These are phyloP conservation scores for Passerina amoena DNA, from an alignment of 2,113 vertebrate species.

Conservation along the genomic window DNA sequence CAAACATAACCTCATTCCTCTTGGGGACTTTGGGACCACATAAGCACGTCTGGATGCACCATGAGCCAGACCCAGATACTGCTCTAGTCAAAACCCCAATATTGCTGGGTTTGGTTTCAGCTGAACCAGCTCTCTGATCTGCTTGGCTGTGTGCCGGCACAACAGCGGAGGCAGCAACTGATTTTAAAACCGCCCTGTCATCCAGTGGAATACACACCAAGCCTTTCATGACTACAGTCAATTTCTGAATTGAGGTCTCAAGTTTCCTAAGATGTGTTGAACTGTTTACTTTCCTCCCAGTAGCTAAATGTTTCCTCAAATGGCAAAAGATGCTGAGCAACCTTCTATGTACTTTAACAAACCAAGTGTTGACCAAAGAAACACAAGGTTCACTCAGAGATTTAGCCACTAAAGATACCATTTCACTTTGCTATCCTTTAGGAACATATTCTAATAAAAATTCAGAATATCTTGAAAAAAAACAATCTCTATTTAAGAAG, in stretches of 20 bases:
- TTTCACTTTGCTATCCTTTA: background rate
- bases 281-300: background rate
- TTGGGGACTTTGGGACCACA: background rate
- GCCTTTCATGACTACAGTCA: background rate
- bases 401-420: background rate
- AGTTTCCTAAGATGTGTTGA: background rate
- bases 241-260: background rate
- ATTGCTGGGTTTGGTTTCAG: background rate
- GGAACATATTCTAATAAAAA: background rate
- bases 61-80: background rate
- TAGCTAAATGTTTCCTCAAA: background rate
- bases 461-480: background rate
- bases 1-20: background rate
- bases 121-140: background rate
- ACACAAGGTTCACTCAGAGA: background rate
- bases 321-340: background rate
- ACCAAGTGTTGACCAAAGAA: background rate
- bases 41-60: background rate
- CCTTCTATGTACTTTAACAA: background rate
- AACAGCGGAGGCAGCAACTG: background rate
- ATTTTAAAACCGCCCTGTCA: background rate
- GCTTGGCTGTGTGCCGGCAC: background rate
- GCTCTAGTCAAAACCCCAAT: background rate
- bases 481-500: background rate
- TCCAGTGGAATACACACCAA: background rate